phyloP scores from a whole-genome alignment of 1,140 invertebrate genomes.

The Penaeus indicus region DNA sequence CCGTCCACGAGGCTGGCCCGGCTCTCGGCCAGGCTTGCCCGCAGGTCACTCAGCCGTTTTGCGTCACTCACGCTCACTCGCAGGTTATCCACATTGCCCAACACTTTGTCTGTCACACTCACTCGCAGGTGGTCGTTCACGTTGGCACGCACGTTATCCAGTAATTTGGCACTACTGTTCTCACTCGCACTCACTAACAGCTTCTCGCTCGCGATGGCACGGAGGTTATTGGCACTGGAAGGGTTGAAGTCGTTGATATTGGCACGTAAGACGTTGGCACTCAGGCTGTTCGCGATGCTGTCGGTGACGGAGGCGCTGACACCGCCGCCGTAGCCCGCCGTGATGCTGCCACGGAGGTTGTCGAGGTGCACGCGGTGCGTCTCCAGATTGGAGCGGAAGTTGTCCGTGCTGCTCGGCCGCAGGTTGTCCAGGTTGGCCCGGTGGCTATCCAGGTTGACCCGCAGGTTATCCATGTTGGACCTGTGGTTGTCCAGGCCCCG shows the following conservation, averaged over 20 bases:
- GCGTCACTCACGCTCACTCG: conserved; percentile 59
- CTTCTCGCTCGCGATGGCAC: conserved; percentile 49
- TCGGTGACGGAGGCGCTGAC: not conserved
- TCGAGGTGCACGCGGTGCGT: not conserved
- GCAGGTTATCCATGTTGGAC: conserved; percentile 48
- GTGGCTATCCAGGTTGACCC: conserved; percentile 32
- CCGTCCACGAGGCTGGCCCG: conserved; percentile 40
- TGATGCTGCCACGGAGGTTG: conserved; percentile 1
- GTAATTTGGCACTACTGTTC: conserved; percentile 37
- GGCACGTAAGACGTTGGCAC: not conserved
- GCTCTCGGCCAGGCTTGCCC: conserved; percentile 44
- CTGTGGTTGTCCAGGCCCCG: conserved; percentile 43
- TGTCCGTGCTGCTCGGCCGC: conserved; percentile 14
- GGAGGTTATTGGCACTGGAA: conserved; percentile 41
- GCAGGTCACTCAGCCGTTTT: conserved; percentile 42
- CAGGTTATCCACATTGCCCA: conserved; percentile 35
- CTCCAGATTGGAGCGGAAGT: conserved; percentile 1
- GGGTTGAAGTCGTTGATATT: conserved; percentile 45
- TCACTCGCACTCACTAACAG: conserved; percentile 53
- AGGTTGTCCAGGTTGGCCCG: conserved; percentile 42
- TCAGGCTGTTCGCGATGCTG: not conserved
- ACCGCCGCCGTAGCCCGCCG: conserved; percentile 16
- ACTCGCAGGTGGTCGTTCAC: conserved; percentile 54
- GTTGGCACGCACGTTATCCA: conserved; percentile 46
- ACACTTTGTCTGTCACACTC: conserved; percentile 36